Base-by-base conservation (phyloP, 2,113 vertebrate genomes). In the Psephotus haematonotus region DNA sequence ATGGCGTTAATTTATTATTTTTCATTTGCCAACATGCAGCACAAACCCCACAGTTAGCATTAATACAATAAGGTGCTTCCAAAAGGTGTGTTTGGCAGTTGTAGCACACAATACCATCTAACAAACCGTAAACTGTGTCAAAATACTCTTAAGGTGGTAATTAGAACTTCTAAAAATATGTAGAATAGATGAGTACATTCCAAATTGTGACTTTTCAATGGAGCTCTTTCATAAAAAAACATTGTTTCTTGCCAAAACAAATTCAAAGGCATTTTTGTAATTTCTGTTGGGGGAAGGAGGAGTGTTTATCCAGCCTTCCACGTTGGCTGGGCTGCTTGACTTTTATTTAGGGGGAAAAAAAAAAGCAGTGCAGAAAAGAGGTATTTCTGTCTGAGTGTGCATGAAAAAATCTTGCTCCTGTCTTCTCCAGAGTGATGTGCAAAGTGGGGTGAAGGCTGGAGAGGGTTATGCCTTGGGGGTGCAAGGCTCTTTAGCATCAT, bases 151-250 rank as follows among this genome's bases (percentile, higher is more conserved):
- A 52, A 90, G 94, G 84, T 80, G 74, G 63, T 93, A 96, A 96
- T 97, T 96, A 96, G 93, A 96, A 91, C 78, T 94, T 91, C 1
- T 0, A 17, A 76, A 70, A 70, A 46, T 44, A 57, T 1, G 23
- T 50, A 85, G 93, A 92, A 79, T 84, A 91, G 86, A 88, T 75
- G 62, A 95, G 43, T 76, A 24, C 87, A 31, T 90, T 96, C 95
- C 93, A 85, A 95, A 95, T 88, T 68, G 74, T 79, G 87, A 95
- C 89, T 95, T 95, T 95, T 96, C 94, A 95, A 95, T 96, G 96
- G 95, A 95, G 92, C 87, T 93, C 96, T 95, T 97, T 96, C 95
- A 96, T 95, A 95, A 92, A 95, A 95, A 95, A 96, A 91, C 91
- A 95, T 95, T 94, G 89, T 94, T 96, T 91, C 93, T 72, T 96